Conservation (phyloP, 1,140 invertebrate species). For the Brachionus manjavacas region DNA sequence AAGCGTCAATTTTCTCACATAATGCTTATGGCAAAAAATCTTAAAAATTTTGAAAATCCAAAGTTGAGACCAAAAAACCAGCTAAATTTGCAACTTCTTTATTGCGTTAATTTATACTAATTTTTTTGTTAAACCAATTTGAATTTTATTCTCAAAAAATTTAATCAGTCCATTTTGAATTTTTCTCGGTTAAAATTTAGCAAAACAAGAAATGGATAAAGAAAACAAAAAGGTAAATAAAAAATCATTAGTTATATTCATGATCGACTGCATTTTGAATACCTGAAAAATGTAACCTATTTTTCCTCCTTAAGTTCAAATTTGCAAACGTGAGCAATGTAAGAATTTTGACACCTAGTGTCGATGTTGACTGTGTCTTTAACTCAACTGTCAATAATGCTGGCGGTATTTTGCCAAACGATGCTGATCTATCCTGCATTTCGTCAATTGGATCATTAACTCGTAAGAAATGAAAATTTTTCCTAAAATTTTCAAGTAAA, state of each 20-base stretch:
- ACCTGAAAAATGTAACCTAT: background rate
- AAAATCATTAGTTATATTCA: background rate
- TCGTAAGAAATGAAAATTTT: background rate
- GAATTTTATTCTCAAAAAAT: background rate
- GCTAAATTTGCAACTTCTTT: background rate
- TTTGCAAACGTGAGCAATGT: background rate
- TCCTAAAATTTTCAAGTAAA: background rate
- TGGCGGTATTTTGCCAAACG: background rate
- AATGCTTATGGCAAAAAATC: background rate
- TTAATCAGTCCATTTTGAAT: background rate
- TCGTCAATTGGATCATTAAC: background rate
- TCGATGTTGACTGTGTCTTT: background rate
- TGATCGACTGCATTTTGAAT: background rate
- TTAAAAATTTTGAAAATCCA: background rate
- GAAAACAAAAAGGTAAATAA: conserved; percentile 27
- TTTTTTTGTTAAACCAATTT: background rate
- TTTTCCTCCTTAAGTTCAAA: background rate
- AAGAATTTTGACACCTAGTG: background rate
- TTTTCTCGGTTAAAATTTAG: background rate
- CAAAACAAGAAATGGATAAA: background rate
- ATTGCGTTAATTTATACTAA: background rate
- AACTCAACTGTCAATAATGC: conserved; percentile 30
- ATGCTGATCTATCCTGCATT: conserved; percentile 31
- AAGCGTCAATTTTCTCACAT: background rate
- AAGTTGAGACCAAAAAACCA: background rate